Base-by-base conservation (phyloP, 2,797 vertebrate genomes). In the Spinus olivaceus region DNA sequence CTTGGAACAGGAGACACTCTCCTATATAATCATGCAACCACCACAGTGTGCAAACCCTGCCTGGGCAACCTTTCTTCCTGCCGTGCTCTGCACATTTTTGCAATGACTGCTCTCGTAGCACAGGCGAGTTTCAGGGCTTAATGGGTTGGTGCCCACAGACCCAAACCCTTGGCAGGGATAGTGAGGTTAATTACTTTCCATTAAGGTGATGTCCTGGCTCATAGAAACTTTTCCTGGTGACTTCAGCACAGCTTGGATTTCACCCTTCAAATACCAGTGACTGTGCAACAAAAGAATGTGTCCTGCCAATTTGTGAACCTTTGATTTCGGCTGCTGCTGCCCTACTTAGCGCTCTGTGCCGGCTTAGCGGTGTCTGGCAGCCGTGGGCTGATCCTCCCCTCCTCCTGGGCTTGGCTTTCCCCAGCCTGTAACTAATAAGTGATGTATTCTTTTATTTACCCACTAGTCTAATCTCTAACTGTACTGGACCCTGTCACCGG, bases 151-250 rank as follows among this genome's bases (percentile, higher is more conserved):
- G 90, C 61, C 76, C 28, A 24, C 42, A 93, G 74, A 88, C 64
- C 69, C 53, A 84, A 87, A 74, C 64, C 73, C 49, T 85, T 94
- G 95, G 90, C 94, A 94, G 64, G 39, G 88, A 25, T 6, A 67
- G 30, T 2, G 22, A 86, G 70, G 85, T 91, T 96, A 89, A 95
- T 96, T 96, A 90, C 59, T 92, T 96, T 96, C 87, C 90, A 94
- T 94, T 96, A 95, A 93, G 84, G 87, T 95, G 89, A 92, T 90
- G 57, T 88, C 54, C 49, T 92, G 84, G 79, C 86, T 89, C 71
- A 32, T 12, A 47, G 57, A 93, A 46, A 33, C 60, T 95, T 94
- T 92, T 89, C 46, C 79, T 77, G 76, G 84, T 93, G 84, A 92
- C 76, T 93, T 83, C 84, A 89, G 35, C 79, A 12, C 3, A 13